Evolutionary conservation across 2,797 vertebrate genomes (phyloP).

Genomic region (Anniella stebbinsi): DNA sequence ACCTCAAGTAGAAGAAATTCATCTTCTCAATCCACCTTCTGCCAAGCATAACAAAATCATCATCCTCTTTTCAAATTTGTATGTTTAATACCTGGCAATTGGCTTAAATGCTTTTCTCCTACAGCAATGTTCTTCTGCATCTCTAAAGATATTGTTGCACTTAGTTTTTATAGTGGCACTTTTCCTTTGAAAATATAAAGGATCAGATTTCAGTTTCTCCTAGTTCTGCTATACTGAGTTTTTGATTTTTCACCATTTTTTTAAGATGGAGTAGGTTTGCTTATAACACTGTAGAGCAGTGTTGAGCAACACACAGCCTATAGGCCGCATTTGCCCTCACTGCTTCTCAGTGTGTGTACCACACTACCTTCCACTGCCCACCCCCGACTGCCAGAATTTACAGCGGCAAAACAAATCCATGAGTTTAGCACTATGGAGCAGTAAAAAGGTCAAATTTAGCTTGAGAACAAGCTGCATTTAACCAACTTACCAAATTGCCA

Average conservation of each 20-base stretch:
- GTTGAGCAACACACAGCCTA: too few species aligned
- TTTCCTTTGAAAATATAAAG: background rate
- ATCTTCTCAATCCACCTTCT: background rate
- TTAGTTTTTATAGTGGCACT: background rate
- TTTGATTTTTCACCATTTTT: background rate
- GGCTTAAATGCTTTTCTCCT: background rate
- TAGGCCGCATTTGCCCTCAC: too few species aligned
- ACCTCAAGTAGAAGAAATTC: background rate
- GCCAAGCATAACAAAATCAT: conserved; percentile 24
- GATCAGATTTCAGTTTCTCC: background rate
- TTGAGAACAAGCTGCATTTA: too few species aligned
- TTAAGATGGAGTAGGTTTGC: background rate
- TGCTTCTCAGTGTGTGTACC: too few species aligned
- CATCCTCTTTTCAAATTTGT: conserved; percentile 11
- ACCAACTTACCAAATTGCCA: too few species aligned
- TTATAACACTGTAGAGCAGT: background rate
- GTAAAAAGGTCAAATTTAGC: too few species aligned
- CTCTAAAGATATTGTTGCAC: background rate
- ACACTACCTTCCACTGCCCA: too few species aligned
- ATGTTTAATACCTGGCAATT: background rate
- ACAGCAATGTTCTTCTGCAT: background rate
- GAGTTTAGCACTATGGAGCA: too few species aligned
- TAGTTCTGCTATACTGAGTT: background rate
- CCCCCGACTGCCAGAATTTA: too few species aligned
- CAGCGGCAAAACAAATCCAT: too few species aligned